Conservation (phyloP, 2,113 vertebrate genomes). For the Toxotes jaculatrix region DNA sequence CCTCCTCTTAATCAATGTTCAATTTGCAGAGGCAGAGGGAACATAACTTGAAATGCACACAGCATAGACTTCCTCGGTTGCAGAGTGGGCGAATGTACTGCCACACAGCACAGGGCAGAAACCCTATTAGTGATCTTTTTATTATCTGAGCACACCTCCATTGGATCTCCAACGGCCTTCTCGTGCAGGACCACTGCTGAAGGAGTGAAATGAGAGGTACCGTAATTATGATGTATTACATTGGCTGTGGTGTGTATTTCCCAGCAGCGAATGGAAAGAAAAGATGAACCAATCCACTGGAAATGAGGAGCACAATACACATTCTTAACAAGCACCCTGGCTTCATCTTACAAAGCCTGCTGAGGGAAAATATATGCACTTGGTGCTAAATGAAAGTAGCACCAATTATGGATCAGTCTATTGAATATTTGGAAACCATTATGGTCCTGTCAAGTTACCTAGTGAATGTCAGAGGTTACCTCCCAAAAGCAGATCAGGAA, state of each 20-base stretch:
- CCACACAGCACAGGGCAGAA: slow-evolving; percentile 45
- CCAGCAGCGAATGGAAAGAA: slow-evolving; percentile 38
- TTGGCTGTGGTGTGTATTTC: slow-evolving; percentile 28
- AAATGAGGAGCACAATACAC: slow-evolving; percentile 43
- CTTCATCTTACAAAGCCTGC: slow-evolving; percentile 39
- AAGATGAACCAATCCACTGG: slow-evolving; percentile 43
- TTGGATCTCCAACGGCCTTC: slow-evolving; percentile 31
- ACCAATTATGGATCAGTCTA: slow-evolving; percentile 45
- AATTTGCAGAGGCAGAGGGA: slow-evolving; percentile 59
- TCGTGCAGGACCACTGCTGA: slow-evolving; percentile 31
- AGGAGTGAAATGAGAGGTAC: slow-evolving; percentile 10
- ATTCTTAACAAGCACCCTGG: slow-evolving; percentile 39
- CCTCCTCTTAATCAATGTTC: slow-evolving; percentile 73
- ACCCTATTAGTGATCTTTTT: slow-evolving; percentile 61
- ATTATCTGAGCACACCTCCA: slow-evolving; percentile 36
- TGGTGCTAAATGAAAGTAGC: slow-evolving; percentile 54
- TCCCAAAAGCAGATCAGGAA: slow-evolving; percentile 15
- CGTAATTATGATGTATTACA: slow-evolving; percentile 61
- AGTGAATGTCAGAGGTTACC: slow-evolving; percentile 9
- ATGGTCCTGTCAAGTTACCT: slow-evolving; percentile 11
- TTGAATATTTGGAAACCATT: slow-evolving; percentile 41
- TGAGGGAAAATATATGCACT: slow-evolving; percentile 35
- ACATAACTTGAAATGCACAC: slow-evolving; percentile 49
- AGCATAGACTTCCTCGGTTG: slow-evolving; percentile 21
- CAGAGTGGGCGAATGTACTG: slow-evolving; percentile 8